These are phyloP conservation scores for Thymelicus lineola DNA, from an alignment of 2,888 invertebrate genomes.

Conservation along the genomic window DNA sequence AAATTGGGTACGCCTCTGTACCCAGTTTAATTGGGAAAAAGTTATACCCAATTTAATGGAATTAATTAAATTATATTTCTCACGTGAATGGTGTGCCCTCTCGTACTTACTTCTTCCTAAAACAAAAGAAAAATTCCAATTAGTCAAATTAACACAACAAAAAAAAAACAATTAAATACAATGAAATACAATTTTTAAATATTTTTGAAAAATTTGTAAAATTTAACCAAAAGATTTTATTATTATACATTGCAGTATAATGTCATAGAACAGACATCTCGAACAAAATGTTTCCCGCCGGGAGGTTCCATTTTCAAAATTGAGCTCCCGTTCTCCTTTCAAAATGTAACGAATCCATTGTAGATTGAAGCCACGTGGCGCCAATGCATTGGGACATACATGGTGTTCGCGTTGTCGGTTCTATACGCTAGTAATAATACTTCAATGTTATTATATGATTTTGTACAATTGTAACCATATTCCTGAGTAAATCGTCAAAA, in stretches of 20 bases:
- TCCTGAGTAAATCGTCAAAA: too few species aligned
- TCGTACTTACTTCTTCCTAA: constrained; percentile 85
- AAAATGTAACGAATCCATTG: too few species aligned
- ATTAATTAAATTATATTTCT: constrained; percentile 58
- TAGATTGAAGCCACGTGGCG: too few species aligned
- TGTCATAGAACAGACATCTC: too few species aligned
- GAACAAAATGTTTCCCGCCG: too few species aligned
- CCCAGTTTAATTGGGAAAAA: constrained; percentile 26
- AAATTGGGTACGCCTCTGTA: constrained; percentile 24
- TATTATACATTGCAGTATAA: too few species aligned
- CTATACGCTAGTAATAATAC: too few species aligned
- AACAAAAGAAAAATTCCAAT: constrained; percentile 70
- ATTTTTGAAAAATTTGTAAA: not conserved
- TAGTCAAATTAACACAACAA: constrained; percentile 35
- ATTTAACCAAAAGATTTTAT: not conserved
- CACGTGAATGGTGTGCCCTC: constrained; percentile 73
- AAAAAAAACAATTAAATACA: not conserved
- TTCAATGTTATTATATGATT: too few species aligned
- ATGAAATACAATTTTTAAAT: not conserved
- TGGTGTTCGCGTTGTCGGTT: too few species aligned
- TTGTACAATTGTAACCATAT: not conserved
- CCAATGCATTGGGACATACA: too few species aligned
- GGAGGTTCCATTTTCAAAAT: too few species aligned
- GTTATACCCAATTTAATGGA: constrained; percentile 29
- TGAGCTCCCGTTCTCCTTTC: too few species aligned